Evolutionary conservation across 1,140 invertebrate genomes (phyloP), one percentile per base, ranked within the genome.

Genomic region (Ridgeia piscesae): DNA sequence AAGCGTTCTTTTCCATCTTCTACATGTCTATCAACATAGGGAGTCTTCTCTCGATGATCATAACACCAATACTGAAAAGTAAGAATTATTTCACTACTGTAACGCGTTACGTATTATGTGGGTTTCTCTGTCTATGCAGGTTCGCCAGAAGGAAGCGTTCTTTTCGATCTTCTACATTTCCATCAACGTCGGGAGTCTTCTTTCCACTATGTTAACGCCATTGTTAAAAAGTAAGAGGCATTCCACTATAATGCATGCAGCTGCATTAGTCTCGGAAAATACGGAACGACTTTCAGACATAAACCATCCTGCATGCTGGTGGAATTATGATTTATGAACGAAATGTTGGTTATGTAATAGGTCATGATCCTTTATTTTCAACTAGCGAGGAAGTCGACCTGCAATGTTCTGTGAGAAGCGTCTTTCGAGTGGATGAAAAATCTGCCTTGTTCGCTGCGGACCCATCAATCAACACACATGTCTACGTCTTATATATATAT

Each of bases 121-220:
- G 27, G 17, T 77, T 77, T 77, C 58, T 77, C 58, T 31, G 4
- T 77, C 58, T 27, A 4, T 21, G 58, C 58, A 77, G 58, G 58
- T 77, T 21, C 58, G 58, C 14, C 58, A 77, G 94, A 95, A 99
- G 89, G 97, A 97, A 1, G 97, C 97, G 92, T 99, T 98, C 96
- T 99, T 99, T 96, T 99, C 98, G 0, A 96, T 99, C 0, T 99
- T 99, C 95, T 99, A 99, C 96, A 98, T 99, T 94, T 97, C 98
- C 42, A 99, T 99, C 94, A 99, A 99, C 95, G 97, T 98, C 1
- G 99, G 99, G 8, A 98, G 98, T 93, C 97, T 99, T 90, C 96
- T 99, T 31, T 99, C 98, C 0, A 99, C 98, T 0, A 97, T 98
- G 91, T 93, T 99, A 0, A 99, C 98, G 0, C 99, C 99, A 0